Base-by-base conservation (phyloP, 2,888 invertebrate species). In the Orthosia cruda region DNA sequence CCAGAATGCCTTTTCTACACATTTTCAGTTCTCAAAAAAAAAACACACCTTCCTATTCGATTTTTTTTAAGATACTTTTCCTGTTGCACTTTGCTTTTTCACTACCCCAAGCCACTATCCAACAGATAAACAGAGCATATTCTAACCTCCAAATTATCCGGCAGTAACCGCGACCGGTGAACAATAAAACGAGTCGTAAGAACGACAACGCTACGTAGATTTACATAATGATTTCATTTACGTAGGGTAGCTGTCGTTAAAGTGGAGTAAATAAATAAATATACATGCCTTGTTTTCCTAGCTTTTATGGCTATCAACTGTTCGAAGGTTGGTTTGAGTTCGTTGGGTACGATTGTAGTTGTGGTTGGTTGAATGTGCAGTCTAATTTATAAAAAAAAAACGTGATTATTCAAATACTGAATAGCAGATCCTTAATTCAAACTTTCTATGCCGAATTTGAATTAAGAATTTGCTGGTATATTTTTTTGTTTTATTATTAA, bases 171-270 rank as follows among this genome's bases (percentile, higher is more conserved):
- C 61, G 7, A 50, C 45, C 23, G 18, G 16, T 26, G 18, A 11
- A 81, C 76, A 73, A 80, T 83, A 77, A 80, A 83, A 73, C 65
- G 64, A 61, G 61, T 68, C 76, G 55, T 80, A 80, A 78, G 71
- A 69, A 72, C 67, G 54, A 61, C 76, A 69, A 55, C 74, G 64
- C 59, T 74, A 9, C 59, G 66, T 62, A 77, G 63, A 88, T 87
- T 87, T 85, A 70, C 88, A 88, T 87, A 87, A 86, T 84, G 80
- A 71, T 81, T 85, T 79, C 86, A 86, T 87, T 86, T 74, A 61
- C 67, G 67, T 47, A 77, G 73, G 66, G 74, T 12, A 65, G 61
- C 32, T 57, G 68, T 74, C 74, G 64, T 82, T 75, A 84, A 81
- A 71, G 50, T 45, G 52, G 49, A 55, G 80, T 77, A 73, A 54